These are phyloP conservation scores for Hydropsyche betteni DNA, from an alignment of 2,888 invertebrate genomes.

Conservation along the genomic window DNA sequence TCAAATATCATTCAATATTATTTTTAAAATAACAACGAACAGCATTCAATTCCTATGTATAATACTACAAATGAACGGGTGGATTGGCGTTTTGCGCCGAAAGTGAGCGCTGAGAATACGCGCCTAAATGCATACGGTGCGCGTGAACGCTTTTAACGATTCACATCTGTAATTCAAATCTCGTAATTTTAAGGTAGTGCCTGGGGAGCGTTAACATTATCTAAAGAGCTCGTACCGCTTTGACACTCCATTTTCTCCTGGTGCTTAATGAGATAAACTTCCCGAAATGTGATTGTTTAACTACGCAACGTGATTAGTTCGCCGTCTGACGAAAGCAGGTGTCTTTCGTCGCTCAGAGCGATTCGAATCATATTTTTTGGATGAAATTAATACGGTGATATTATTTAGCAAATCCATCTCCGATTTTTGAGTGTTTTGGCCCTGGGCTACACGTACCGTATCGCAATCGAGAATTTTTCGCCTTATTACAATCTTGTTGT, in stretches of 20 bases:
- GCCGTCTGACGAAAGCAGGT: neutral
- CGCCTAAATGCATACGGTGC: no score
- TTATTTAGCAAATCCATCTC: neutral
- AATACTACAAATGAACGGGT: no score
- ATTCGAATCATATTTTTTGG: neutral
- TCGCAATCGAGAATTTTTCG: no score
- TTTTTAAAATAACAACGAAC: no score
- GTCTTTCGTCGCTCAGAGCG: neutral
- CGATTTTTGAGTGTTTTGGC: no score
- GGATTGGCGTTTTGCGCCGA: no score
- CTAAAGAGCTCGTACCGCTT: constrained; percentile 36
- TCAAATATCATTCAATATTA: no score
- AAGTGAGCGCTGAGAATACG: no score
- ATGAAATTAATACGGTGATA: neutral
- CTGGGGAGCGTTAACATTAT: constrained; percentile 17
- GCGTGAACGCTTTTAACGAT: constrained; percentile 11
- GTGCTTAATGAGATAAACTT: constrained; percentile 49
- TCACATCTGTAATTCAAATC: constrained; percentile 43
- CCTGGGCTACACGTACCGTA: no score
- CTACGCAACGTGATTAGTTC: constrained; percentile 40
- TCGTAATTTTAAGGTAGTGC: constrained; percentile 40
- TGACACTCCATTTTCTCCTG: constrained; percentile 47
- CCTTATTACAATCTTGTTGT: no score
- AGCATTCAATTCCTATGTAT: no score
- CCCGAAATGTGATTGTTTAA: constrained; percentile 45